Evolutionary conservation across 2,797 vertebrate species (phyloP).

Genomic region (Hypotaenidia okinawae): DNA sequence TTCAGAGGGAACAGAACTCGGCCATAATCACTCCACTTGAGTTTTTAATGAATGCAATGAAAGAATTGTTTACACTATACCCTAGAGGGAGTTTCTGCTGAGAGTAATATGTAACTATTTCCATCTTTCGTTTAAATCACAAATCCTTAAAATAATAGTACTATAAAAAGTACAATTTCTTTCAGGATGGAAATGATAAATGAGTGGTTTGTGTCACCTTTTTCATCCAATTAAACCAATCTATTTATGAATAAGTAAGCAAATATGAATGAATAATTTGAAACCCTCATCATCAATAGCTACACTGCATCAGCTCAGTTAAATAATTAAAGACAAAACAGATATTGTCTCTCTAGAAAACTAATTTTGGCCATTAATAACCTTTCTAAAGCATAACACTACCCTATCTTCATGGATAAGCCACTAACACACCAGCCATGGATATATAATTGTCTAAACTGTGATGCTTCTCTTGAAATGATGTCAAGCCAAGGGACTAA

Average conservation of each 20-base stretch:
- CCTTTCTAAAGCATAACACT: background rate
- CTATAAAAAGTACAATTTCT: background rate
- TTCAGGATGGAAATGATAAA: background rate
- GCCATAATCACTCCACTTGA: background rate
- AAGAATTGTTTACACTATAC: background rate
- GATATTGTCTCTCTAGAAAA: background rate
- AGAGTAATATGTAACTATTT: background rate
- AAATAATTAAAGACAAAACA: background rate
- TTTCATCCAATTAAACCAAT: background rate
- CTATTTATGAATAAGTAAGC: background rate
- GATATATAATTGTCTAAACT: background rate
- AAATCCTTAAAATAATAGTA: background rate
- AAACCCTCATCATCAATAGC: background rate
- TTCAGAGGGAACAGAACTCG: background rate
- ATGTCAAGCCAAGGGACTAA: background rate
- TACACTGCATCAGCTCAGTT: background rate
- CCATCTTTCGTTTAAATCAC: background rate
- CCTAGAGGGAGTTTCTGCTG: background rate
- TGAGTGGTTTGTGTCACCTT: background rate
- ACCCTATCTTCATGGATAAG: background rate
- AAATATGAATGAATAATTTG: background rate
- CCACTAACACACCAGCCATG: fast-evolving
- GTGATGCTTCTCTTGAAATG: background rate
- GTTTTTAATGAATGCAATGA: background rate
- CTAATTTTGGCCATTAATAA: background rate